Conservation (phyloP, 2,113 vertebrate species). For the Manacus vitellinus region DNA sequence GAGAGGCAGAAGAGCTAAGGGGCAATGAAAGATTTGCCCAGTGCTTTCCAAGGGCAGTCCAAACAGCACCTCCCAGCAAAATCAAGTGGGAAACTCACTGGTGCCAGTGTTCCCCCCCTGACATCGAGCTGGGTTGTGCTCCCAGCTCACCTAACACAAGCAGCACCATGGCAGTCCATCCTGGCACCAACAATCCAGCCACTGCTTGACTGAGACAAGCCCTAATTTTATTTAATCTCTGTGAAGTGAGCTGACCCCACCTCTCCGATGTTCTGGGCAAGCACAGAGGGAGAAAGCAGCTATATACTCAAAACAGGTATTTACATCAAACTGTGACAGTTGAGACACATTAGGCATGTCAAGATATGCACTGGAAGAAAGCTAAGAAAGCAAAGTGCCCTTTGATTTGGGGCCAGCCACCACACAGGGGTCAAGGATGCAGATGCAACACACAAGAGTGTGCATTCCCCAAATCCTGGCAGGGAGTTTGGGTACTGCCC, state of each 20-base stretch:
- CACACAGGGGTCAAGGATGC: background rate
- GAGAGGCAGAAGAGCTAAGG: background rate
- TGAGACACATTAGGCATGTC: background rate
- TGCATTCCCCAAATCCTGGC: background rate
- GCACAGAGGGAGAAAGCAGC: background rate
- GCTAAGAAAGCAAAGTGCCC: background rate
- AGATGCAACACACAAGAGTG: fast-evolving
- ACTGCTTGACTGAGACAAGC: background rate
- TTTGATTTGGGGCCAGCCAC: background rate
- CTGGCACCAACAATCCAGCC: background rate
- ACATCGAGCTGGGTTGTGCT: background rate
- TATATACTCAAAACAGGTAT: background rate
- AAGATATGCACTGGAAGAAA: fast-evolving
- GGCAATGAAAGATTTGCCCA: background rate
- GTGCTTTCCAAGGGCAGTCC: background rate
- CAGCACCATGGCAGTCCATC: background rate
- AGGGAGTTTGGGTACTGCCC: background rate
- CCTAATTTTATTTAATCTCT: background rate
- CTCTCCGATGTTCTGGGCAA: background rate
- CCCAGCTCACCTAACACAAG: background rate
- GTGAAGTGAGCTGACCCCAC: background rate
- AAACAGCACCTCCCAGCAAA: background rate
- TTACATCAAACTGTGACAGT: background rate
- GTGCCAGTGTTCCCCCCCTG: background rate
- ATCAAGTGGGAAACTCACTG: background rate